Evolutionary conservation across 2,113 vertebrate genomes (phyloP).

Genomic region (Syngnathoides biaculeatus): DNA sequence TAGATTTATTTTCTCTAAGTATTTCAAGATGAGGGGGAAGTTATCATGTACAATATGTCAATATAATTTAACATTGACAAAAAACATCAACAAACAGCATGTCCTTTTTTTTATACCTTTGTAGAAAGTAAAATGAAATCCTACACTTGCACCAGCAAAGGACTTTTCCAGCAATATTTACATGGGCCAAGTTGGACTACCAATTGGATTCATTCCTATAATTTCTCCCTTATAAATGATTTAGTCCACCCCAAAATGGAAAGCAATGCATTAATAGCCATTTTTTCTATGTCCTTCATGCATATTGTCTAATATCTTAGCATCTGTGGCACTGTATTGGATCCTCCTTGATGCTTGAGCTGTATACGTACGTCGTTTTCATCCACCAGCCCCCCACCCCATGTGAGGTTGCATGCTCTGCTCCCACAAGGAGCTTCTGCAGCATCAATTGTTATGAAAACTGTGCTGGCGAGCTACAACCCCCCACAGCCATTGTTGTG

Average conservation of each 20-base stretch:
- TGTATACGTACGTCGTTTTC: not conserved
- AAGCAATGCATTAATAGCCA: not conserved
- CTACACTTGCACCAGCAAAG: not conserved
- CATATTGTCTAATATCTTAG: constrained; percentile 33
- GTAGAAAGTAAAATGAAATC: not conserved
- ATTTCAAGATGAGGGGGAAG: too few relatives aligned
- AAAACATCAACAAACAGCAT: too few relatives aligned
- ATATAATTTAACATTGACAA: too few relatives aligned
- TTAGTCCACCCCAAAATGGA: constrained; percentile 6
- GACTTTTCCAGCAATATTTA: not conserved
- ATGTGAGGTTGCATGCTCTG: not conserved
- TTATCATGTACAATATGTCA: too few relatives aligned
- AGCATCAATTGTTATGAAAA: constrained; percentile 43
- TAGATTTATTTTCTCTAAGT: too few relatives aligned
- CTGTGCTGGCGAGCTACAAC: constrained; percentile 1
- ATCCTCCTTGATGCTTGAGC: constrained; percentile 11
- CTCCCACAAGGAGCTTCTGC: constrained; percentile 20
- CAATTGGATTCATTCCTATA: not conserved
- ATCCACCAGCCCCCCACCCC: not conserved
- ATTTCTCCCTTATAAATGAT: not conserved
- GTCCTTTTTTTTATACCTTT: not conserved
- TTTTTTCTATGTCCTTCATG: not conserved
- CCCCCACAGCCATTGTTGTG: constrained; percentile 44
- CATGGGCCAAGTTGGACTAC: not conserved
- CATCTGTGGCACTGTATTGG: constrained; percentile 19